phyloP scores from a whole-genome alignment of 2,888 invertebrate species.

The Lottia scabra region DNA sequence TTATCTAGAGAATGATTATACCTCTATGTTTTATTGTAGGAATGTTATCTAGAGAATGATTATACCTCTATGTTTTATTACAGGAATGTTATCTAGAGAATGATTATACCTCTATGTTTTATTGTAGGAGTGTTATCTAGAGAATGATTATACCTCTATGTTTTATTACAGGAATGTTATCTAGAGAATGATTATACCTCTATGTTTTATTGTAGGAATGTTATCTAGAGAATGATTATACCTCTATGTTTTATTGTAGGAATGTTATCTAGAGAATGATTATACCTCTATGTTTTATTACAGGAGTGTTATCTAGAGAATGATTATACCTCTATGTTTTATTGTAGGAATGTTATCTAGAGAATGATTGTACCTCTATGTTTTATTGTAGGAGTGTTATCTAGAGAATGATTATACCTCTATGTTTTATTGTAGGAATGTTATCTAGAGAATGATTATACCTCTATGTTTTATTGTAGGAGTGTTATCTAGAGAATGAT shows the following conservation, averaged over 20 bases:
- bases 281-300: constrained; percentile 87
- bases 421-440: constrained; percentile 86
- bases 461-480: constrained; percentile 86
- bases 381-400: no score
- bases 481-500: constrained; percentile 90
- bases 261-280: constrained; percentile 90
- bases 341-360: no score
- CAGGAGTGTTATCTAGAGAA: constrained; percentile 89
- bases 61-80: constrained; percentile 87
- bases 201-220: constrained; percentile 86
- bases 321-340: constrained; percentile 88
- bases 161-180: no score
- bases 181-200: constrained; percentile 91
- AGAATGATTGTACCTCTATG: constrained; percentile 89
- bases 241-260: constrained; percentile 86
- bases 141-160: constrained; percentile 89
- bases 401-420: constrained; percentile 91
- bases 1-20: constrained; percentile 90
- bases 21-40: constrained; percentile 86
- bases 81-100: constrained; percentile 89
- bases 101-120: constrained; percentile 88
- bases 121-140: no score
- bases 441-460: constrained; percentile 90
- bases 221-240: constrained; percentile 90
- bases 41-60: constrained; percentile 90